Conservation (phyloP, 2,888 invertebrate genomes). For the Gerris lacustris region DNA sequence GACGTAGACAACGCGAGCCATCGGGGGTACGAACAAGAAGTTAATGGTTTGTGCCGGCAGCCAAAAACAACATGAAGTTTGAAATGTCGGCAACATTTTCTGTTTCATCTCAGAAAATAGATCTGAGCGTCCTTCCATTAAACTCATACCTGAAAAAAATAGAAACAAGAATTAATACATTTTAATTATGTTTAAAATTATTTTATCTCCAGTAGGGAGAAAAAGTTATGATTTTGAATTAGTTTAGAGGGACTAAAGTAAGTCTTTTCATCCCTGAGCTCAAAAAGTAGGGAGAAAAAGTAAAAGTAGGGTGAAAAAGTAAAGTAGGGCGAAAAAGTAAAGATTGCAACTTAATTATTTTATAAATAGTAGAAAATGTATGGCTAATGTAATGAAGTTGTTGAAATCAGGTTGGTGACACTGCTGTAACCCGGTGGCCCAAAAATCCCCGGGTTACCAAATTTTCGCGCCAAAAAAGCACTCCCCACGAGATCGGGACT, state of each 20-base stretch:
- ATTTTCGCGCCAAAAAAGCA: no score
- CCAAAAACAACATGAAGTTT: conserved; percentile 72
- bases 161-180: conserved; percentile 12
- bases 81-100: conserved; percentile 44
- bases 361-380: no score
- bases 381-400: no score
- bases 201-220: conserved; percentile 19
- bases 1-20: conserved; percentile 64
- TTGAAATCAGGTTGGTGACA: no score
- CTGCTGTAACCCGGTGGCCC: no score
- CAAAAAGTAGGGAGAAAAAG: no score
- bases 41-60: conserved; percentile 67
- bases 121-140: conserved; percentile 58
- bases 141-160: conserved; percentile 52
- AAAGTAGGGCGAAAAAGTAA: no score
- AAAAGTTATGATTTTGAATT: conserved; percentile 5
- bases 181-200: conserved; percentile 16
- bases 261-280: no score
- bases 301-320: no score
- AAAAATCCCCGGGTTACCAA: no score
- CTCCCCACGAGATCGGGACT: conserved; percentile 5
- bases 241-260: no score
- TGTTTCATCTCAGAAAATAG: conserved; percentile 49
- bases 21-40: conserved; percentile 58
- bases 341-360: no score